Conservation (phyloP, 2,113 vertebrate genomes). For the Pheucticus melanocephalus region DNA sequence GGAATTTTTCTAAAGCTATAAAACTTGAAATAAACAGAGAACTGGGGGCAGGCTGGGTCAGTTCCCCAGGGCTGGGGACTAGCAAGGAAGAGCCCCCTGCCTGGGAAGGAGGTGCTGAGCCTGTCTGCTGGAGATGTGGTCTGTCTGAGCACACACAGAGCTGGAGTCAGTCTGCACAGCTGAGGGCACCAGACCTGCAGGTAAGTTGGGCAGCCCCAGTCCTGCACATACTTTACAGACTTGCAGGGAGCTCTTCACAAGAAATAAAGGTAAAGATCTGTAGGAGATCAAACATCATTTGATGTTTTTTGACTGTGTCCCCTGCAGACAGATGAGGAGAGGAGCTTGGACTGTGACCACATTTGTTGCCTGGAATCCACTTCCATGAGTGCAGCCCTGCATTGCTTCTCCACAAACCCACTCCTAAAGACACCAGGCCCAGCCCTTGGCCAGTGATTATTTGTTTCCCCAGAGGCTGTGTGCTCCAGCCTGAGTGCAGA, state of each 20-base stretch:
- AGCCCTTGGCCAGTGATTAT: neutral
- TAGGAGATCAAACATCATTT: neutral
- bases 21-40: constrained; percentile 1
- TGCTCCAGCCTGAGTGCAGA: neutral
- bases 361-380: neutral
- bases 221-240: neutral
- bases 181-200: neutral
- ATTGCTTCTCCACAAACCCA: neutral
- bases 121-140: rapidly evolving
- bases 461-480: neutral
- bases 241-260: neutral
- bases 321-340: neutral
- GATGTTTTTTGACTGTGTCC: neutral
- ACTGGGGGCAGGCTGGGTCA: neutral
- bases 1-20: constrained; percentile 9
- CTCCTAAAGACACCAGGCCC: neutral
- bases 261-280: neutral
- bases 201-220: neutral
- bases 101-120: neutral
- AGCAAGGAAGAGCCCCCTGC: neutral
- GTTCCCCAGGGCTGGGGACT: neutral
- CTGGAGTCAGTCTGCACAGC: neutral
- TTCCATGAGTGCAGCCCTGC: neutral
- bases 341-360: neutral
- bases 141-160: neutral